phyloP scores from a whole-genome alignment of 2,113 vertebrate genomes.

The Dunckerocampus dactyliophorus region DNA sequence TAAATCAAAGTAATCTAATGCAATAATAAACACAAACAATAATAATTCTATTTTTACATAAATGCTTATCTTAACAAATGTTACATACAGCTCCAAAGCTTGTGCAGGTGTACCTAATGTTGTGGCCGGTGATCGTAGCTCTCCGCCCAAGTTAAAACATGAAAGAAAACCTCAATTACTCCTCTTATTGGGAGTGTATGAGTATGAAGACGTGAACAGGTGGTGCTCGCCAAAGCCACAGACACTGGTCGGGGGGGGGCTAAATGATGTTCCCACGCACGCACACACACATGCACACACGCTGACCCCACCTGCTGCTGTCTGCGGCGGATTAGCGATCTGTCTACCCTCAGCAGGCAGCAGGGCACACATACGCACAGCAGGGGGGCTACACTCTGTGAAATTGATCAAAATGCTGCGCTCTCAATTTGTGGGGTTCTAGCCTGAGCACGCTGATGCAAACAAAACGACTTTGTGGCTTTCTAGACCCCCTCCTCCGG shows the following conservation, averaged over 20 bases:
- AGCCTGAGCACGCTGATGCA: conserved; percentile 4
- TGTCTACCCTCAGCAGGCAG: conserved; percentile 55
- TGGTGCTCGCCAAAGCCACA: conserved; percentile 56
- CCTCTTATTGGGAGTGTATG: conserved; percentile 29
- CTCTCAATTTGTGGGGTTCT: conserved; percentile 39
- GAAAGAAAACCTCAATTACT: neutral
- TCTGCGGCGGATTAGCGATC: conserved; percentile 66
- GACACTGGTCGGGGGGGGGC: conserved; percentile 45
- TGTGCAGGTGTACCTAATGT: neutral
- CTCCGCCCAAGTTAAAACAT: neutral
- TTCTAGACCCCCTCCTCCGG: too few relatives aligned
- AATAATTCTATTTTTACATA: too few relatives aligned
- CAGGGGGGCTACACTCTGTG: conserved; percentile 48
- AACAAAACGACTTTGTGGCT: neutral
- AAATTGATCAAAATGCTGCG: conserved; percentile 56
- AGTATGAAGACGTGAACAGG: conserved; percentile 60
- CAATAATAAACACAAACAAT: neutral
- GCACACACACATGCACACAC: conserved; percentile 25
- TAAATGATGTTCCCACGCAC: conserved; percentile 48
- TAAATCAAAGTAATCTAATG: too few relatives aligned
- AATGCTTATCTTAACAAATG: too few relatives aligned
- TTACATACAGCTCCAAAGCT: too few relatives aligned
- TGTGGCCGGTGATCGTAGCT: neutral
- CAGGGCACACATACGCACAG: conserved; percentile 51
- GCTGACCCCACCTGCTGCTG: conserved; percentile 52